Evolutionary conservation across 2,797 vertebrate species (phyloP).

Genomic region (Bufotes viridis): DNA sequence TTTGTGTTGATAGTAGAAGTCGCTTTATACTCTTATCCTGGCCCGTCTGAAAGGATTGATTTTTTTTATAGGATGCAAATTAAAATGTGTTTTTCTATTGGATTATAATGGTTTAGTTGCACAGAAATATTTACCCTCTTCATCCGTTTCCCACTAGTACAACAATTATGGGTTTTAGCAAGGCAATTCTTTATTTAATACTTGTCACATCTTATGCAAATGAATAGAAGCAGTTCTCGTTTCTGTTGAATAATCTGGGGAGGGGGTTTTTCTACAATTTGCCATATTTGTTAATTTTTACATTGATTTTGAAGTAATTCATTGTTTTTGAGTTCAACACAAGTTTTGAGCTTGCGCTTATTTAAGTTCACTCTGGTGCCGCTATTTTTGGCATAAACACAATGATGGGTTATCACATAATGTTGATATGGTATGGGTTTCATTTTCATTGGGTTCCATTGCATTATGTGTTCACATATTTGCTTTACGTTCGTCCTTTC

Average conservation of each 20-base stretch:
- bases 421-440: background rate
- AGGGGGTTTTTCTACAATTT: background rate
- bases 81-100: background rate
- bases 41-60: background rate
- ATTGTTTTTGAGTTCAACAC: background rate
- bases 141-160: background rate
- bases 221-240: background rate
- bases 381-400: background rate
- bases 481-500: slow-evolving; percentile 49
- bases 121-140: no score
- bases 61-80: background rate
- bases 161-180: background rate
- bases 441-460: slow-evolving; percentile 37
- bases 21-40: background rate
- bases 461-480: slow-evolving; percentile 41
- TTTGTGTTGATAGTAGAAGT: background rate
- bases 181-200: background rate
- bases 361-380: background rate
- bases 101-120: background rate
- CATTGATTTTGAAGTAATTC: background rate
- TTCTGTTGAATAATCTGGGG: background rate
- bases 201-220: background rate
- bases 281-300: background rate
- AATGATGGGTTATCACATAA: background rate
- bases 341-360: background rate